These are phyloP conservation scores for Lasiurus borealis DNA, from an alignment of 2,113 vertebrate genomes.

Conservation along the genomic window DNA sequence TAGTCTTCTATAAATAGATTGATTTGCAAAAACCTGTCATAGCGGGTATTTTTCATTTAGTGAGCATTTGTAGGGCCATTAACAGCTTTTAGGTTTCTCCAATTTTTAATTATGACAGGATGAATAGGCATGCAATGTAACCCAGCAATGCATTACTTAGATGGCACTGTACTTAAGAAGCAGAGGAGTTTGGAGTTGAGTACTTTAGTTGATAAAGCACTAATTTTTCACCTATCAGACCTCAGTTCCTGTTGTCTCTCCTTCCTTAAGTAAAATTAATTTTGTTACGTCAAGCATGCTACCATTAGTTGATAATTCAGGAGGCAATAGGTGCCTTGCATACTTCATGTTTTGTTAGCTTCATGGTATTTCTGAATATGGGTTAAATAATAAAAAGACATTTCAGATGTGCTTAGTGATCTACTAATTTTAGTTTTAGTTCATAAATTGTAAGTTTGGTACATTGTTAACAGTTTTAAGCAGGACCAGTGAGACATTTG, in stretches of 20 bases:
- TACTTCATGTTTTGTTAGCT: conserved; percentile 84
- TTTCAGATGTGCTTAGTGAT: conserved; percentile 59
- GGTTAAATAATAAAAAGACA: neutral
- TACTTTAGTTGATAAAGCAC: conserved; percentile 86
- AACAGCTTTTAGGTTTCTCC: conserved; percentile 58
- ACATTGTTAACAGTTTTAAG: neutral
- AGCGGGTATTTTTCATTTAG: conserved; percentile 51
- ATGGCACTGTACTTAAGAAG: conserved; percentile 85
- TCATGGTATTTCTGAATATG: conserved; percentile 65
- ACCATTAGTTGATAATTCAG: conserved; percentile 87
- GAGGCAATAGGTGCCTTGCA: conserved; percentile 82
- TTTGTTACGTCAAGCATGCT: conserved; percentile 87
- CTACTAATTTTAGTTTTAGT: neutral
- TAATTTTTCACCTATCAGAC: conserved; percentile 87
- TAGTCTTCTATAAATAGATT: conserved; percentile 53
- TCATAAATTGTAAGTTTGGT: neutral
- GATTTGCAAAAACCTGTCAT: conserved; percentile 60
- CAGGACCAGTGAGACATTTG: neutral
- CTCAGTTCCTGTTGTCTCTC: conserved; percentile 85
- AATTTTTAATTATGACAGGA: conserved; percentile 77
- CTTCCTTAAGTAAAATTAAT: conserved; percentile 89
- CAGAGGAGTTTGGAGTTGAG: conserved; percentile 79
- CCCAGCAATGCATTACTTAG: conserved; percentile 83
- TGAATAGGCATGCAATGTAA: conserved; percentile 66
- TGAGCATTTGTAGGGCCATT: conserved; percentile 31